A percentile compares a stretch with the other conserved stretches of the same genome.
Evolutionary conservation across 2,888 invertebrate species (phyloP).

Genomic region (Lamellibrachia columna): DNA sequence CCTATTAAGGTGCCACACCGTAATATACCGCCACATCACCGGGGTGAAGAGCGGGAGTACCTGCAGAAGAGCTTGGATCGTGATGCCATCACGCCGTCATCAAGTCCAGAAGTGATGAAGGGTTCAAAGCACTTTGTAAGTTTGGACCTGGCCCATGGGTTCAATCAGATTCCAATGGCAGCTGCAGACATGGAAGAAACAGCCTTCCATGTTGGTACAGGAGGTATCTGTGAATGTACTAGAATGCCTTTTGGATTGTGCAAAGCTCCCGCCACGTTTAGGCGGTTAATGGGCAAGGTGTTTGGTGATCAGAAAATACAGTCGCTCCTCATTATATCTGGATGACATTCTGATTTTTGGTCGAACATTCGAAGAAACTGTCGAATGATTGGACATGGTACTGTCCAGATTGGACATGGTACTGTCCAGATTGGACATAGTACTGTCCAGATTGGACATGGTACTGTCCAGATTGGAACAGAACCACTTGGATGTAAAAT

Average conservation of each 20-base stretch:
- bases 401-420: slow-evolving; percentile 27
- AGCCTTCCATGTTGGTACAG: not conserved
- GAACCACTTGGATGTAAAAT: not conserved
- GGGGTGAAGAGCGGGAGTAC: not conserved
- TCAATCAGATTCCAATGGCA: slow-evolving; percentile 3
- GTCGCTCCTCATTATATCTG: not conserved
- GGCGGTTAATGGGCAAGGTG: too few species aligned
- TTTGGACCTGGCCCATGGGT: not conserved
- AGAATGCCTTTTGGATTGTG: slow-evolving; percentile 19
- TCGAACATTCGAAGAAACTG: slow-evolving; percentile 2
- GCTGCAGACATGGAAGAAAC: not conserved
- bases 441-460: not conserved
- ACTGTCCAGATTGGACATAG: slow-evolving; percentile 26
- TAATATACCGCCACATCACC: too few species aligned
- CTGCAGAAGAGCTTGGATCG: slow-evolving; percentile 18
- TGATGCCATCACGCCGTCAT: not conserved
- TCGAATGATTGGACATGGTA: slow-evolving; percentile 32
- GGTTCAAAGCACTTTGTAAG: slow-evolving; percentile 13
- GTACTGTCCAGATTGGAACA: not conserved
- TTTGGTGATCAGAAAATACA: not conserved
- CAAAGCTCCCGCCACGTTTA: not conserved
- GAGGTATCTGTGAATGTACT: not conserved
- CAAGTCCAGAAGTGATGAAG: not conserved
- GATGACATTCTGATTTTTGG: slow-evolving; percentile 16
- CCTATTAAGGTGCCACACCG: not conserved